These are phyloP conservation scores for Phrynocephalus versicolor DNA, from an alignment of 2,113 vertebrate genomes.

Conservation along the genomic window DNA sequence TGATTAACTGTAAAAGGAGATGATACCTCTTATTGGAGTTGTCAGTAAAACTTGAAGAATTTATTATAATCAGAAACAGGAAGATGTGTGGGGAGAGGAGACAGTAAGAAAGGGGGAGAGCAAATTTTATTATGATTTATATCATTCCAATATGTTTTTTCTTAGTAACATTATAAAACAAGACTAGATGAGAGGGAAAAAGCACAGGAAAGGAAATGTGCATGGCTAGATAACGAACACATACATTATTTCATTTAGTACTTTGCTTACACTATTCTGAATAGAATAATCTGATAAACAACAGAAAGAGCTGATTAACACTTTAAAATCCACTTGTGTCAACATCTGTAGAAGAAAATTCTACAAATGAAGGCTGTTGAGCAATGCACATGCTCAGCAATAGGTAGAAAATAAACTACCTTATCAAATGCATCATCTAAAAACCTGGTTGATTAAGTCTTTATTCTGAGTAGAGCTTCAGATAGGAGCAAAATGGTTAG, in stretches of 20 bases:
- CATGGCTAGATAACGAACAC: slow-evolving; percentile 8
- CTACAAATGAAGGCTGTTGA: slow-evolving; percentile 1
- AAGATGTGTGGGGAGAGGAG: neutral
- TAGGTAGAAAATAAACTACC: slow-evolving; percentile 18
- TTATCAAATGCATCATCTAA: neutral
- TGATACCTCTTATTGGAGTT: slow-evolving; percentile 10
- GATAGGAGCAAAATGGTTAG: slow-evolving; percentile 13
- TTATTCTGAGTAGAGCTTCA: neutral
- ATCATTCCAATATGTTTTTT: neutral
- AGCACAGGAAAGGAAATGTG: neutral
- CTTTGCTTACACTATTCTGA: slow-evolving; percentile 1
- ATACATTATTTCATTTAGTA: slow-evolving; percentile 18
- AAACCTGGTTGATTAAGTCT: slow-evolving; percentile 14
- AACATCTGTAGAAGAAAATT: slow-evolving; percentile 20
- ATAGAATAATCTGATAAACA: slow-evolving; percentile 12
- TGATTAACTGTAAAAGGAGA: slow-evolving; percentile 32
- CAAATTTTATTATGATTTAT: neutral
- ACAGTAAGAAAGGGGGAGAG: neutral
- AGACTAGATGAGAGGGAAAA: neutral
- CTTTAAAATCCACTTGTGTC: neutral
- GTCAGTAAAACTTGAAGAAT: slow-evolving; percentile 20
- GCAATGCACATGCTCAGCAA: slow-evolving; percentile 5
- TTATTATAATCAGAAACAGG: neutral
- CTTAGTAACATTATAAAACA: neutral
- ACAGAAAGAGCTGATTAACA: slow-evolving; percentile 1